phyloP scores from a whole-genome alignment of 2,888 invertebrate genomes.

The Cryptosula pallasiana region DNA sequence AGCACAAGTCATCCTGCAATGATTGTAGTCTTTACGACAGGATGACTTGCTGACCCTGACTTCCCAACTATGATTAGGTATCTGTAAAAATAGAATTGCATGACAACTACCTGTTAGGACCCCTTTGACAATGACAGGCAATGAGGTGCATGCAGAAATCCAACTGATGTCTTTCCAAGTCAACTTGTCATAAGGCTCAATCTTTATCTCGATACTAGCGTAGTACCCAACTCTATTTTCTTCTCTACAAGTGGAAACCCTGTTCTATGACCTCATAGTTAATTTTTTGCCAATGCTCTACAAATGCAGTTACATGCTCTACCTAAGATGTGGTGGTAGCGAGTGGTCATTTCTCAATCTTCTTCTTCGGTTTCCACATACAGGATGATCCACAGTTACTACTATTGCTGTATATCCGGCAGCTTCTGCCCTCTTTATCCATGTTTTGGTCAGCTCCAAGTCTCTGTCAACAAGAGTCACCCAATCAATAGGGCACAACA shows the following conservation, averaged over 20 bases:
- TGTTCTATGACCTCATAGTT: neutral
- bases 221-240: neutral
- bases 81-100: too few species aligned
- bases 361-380: conserved; percentile 70
- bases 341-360: conserved; percentile 79
- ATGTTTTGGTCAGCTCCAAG: conserved; percentile 29
- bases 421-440: conserved; percentile 72
- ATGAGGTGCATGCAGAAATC: conserved; percentile 69
- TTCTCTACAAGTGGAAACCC: neutral
- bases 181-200: conserved; percentile 54
- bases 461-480: too few species aligned
- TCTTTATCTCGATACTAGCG: neutral
- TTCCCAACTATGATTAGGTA: too few species aligned
- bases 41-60: too few species aligned
- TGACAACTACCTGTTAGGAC: conserved; percentile 67
- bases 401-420: conserved; percentile 80
- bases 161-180: conserved; percentile 81
- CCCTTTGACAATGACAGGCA: conserved; percentile 82
- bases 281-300: too few species aligned
- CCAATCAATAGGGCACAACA: too few species aligned
- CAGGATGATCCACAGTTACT: conserved; percentile 80
- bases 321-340: conserved; percentile 74
- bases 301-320: too few species aligned
- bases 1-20: too few species aligned
- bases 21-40: too few species aligned